Evolutionary conservation across 1,140 invertebrate species (phyloP), one percentile per base, ranked within the genome.

Genomic region (Drosophila malerkotliana): DNA sequence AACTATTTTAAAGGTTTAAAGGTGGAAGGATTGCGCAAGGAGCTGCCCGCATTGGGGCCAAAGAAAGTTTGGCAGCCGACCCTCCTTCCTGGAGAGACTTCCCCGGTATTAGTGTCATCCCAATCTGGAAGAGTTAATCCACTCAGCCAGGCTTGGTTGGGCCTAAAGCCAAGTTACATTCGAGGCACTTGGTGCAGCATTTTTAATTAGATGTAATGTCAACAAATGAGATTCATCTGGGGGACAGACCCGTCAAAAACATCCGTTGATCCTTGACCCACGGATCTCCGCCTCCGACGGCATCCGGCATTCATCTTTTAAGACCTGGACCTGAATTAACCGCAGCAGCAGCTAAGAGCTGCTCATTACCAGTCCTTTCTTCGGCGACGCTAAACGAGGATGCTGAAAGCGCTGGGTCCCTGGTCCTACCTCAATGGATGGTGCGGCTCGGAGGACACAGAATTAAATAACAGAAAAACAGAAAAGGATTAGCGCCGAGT

Each of bases 151-250:
- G 10, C 10, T 15, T 44, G 7, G 41, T 4, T 18, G 41, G 41
- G 41, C 18, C 15, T 18, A 6, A 15, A 18, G 14, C 14, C 41
- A 75, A 83, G 72, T 77, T 72, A 64, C 60, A 83, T 60, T 67
- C 60, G 57, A 58, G 58, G 39, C 62, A 68, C 10, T 51, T 61
- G 41, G 52, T 15, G 61, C 59, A 53, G 48, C 56, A 72, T 76
- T 87, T 87, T 79, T 88, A 82, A 82, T 87, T 87, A 88, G 75
- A 79, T 72, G 56, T 88, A 82, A 82, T 82, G 75, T 67, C 66
- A 55, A 64, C 61, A 76, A 87, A 85, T 81, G 83, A 69, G 78
- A 60, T 61, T 66, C 64, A 80, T 74, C 49, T 77, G 63, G 45
- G 3, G 18, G 26, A n/a, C 39, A n/a, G 34, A 6, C 30, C 62